These are phyloP conservation scores for Pantherophis vulpinus DNA, from an alignment of 2,797 vertebrate species.

Conservation along the genomic window DNA sequence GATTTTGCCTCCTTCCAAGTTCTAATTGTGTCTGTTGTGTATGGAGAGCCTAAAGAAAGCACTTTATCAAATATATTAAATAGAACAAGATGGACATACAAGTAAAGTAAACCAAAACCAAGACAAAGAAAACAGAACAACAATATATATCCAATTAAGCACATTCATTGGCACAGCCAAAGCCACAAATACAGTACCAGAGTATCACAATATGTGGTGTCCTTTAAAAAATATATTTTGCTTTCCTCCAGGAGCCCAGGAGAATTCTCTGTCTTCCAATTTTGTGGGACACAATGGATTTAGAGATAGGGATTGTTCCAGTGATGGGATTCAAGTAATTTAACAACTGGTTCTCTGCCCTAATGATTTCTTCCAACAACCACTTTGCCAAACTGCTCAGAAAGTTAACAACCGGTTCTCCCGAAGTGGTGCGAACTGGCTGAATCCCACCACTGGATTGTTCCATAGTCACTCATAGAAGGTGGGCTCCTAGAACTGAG, in stretches of 20 bases:
- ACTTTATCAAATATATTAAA: background rate
- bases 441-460: too few species aligned
- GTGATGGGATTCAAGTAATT: too few species aligned
- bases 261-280: background rate
- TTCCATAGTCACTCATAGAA: background rate
- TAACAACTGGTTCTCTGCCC: too few species aligned
- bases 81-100: background rate
- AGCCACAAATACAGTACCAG: background rate
- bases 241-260: background rate
- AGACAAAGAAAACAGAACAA: background rate
- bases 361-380: too few species aligned
- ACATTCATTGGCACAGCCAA: background rate
- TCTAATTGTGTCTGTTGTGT: background rate
- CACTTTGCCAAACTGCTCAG: too few species aligned
- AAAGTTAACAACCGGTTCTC: too few species aligned
- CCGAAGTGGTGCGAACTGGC: too few species aligned
- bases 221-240: background rate
- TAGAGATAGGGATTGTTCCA: background rate
- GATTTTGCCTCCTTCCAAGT: background rate
- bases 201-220: background rate
- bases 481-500: background rate
- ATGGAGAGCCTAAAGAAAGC: background rate
- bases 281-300: background rate
- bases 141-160: background rate
- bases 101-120: background rate